These are phyloP conservation scores for Drosophila kurseongensis DNA, from an alignment of 1,140 invertebrate species.

Conservation along the genomic window DNA sequence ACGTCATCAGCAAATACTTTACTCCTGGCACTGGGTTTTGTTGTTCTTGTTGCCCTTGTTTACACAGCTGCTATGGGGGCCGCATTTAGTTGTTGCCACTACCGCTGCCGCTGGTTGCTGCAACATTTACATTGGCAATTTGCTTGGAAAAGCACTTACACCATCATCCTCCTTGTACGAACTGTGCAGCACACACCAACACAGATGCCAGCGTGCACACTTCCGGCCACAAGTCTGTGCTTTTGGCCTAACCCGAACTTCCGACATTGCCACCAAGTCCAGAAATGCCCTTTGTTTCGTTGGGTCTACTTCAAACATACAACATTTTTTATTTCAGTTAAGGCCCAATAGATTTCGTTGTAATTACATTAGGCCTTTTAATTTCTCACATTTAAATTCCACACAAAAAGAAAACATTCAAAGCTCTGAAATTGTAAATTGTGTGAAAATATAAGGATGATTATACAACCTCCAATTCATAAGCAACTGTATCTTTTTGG, in stretches of 20 bases:
- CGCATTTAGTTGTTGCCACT: conserved; percentile 65
- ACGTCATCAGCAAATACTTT: conserved; percentile 68
- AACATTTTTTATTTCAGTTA: not conserved
- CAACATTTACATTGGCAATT: conserved; percentile 81
- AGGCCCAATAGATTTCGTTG: too few species aligned
- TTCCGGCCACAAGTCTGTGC: conserved; percentile 68
- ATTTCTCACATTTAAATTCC: too few species aligned
- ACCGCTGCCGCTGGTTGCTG: conserved; percentile 52
- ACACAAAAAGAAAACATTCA: too few species aligned
- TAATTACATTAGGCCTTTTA: too few species aligned
- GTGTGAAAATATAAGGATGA: too few species aligned
- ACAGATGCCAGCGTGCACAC: conserved; percentile 46
- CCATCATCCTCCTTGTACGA: conserved; percentile 15
- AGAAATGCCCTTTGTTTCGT: conserved; percentile 14
- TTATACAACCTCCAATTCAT: too few species aligned
- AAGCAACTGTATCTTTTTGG: too few species aligned
- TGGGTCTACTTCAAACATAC: not conserved
- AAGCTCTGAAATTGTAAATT: too few species aligned
- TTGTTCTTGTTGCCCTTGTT: conserved; percentile 57
- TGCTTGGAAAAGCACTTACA: conserved; percentile 70
- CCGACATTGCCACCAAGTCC: conserved; percentile 32
- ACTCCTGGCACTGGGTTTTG: not conserved
- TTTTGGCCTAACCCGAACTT: conserved; percentile 54
- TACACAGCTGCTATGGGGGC: conserved; percentile 74
- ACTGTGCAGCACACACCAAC: not conserved